phyloP scores from a whole-genome alignment of 2,113 vertebrate species.

The Gnathonemus longibarbis region DNA sequence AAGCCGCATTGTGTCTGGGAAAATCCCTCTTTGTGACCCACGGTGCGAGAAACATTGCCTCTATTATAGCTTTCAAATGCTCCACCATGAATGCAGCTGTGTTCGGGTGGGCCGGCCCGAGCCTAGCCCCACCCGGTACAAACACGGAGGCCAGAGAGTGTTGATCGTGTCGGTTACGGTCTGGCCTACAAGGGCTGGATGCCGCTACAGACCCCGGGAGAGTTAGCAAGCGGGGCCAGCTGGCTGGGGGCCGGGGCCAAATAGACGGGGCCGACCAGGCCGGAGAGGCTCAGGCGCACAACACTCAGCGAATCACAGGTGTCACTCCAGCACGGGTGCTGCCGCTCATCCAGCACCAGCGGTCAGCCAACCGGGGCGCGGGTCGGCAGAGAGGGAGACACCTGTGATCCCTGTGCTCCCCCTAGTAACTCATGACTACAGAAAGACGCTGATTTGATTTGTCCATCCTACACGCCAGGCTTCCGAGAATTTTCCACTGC shows the following conservation, averaged over 20 bases:
- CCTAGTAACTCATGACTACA: not conserved
- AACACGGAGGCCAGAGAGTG: not conserved
- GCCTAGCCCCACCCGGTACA: not conserved
- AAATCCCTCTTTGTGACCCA: not conserved
- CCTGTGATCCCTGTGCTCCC: not conserved
- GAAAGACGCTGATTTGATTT: not conserved
- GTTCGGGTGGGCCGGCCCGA: not conserved
- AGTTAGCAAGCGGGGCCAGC: not conserved
- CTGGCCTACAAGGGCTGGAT: not conserved
- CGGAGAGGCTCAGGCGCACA: not conserved
- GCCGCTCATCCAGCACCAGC: not conserved
- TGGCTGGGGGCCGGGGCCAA: not conserved
- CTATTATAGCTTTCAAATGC: not conserved
- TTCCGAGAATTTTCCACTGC: not conserved
- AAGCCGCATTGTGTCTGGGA: not conserved
- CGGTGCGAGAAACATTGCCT: not conserved
- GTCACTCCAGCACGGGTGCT: not conserved
- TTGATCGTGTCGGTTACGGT: not conserved
- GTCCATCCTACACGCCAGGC: not conserved
- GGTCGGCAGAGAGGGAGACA: not conserved
- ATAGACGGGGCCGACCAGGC: not conserved
- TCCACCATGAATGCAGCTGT: not conserved
- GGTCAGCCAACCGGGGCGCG: not conserved
- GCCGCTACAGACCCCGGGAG: not conserved
- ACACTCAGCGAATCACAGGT: not conserved